Evolutionary conservation across 1,140 invertebrate genomes (phyloP).

Genomic region (Helicoverpa zea): DNA sequence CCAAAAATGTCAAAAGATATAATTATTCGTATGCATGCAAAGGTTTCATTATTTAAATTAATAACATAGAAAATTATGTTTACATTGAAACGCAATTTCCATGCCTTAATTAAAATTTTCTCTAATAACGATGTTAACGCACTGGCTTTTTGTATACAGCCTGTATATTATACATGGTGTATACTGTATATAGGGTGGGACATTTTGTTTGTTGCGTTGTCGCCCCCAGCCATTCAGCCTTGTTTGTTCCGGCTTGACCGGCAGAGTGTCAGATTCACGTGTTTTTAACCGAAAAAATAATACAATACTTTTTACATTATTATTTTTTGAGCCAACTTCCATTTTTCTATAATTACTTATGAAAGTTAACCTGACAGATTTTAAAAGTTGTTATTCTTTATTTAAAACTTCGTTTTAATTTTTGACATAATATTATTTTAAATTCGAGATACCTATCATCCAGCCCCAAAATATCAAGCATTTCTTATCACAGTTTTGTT

Average conservation of each 20-base stretch:
- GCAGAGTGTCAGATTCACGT: conserved; percentile 45
- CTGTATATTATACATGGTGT: conserved; percentile 27
- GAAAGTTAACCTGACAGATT: neutral
- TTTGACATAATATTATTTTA: neutral
- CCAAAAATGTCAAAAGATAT: neutral
- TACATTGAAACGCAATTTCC: conserved; percentile 46
- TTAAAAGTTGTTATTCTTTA: neutral
- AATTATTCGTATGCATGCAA: conserved; percentile 15
- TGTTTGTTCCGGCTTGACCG: conserved; percentile 48
- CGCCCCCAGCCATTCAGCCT: conserved; percentile 7
- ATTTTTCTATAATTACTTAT: neutral
- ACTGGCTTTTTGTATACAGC: conserved; percentile 34
- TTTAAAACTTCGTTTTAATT: neutral
- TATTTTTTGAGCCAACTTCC: neutral
- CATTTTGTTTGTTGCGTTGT: conserved; percentile 44
- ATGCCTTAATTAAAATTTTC: conserved; percentile 42
- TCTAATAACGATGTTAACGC: conserved; percentile 48
- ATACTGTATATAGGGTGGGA: conserved; percentile 7
- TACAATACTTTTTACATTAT: neutral
- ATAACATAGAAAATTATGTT: conserved; percentile 42
- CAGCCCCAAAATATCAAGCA: too few species aligned
- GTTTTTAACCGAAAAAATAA: conserved; percentile 32
- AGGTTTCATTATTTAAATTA: conserved; percentile 37
- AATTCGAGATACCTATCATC: neutral
- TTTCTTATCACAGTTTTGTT: too few species aligned